Base-by-base conservation (phyloP, 2,797 vertebrate genomes). In the Eremophila alpestris region DNA sequence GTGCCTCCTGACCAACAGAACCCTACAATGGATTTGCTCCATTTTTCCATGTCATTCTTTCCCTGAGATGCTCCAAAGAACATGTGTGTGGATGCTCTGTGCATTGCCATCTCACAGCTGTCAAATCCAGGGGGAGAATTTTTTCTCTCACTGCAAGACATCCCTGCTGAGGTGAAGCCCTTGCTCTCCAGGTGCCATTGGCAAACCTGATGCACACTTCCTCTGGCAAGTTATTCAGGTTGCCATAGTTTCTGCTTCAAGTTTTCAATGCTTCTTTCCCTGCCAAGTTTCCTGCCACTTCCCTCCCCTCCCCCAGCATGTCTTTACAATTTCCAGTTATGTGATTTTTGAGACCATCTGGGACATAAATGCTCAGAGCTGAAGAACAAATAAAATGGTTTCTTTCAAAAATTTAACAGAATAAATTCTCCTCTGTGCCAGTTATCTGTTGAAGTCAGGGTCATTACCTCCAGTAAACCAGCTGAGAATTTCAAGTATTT, bases 291-390 rank as follows among this genome's bases (percentile, higher is more conserved):
- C 82, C 75, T 95, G 58, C 40, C 84, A 81, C 81, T 38, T 86
- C 55, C 41, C 60, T 59, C 27, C 64, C 82, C 59, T 34, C 18
- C 24, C 41, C 76, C 84, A 95, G 73, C 65, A 87, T n/a, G 71
- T 80, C 92, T 91, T 95, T 93, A 91, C 90, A 73, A 81, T 65
- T 89, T 91, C 67, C 74, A 95, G 83, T 90, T 91, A 91, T 75
- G 76, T 92, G 90, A 91, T 93, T 96, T 96, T 95, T 89, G 73
- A 95, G 69, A 95, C 89, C 88, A 95, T 92, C 87, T 95, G 89
- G 94, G 94, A 94, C 40, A 95, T 69, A 96, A 95, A 85, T 3
- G 58, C 62, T 94, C 75, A 75, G 93, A 89, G 51, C 16, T 74
- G 55, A 90, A 95, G 79, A 92, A 95, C 90, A 95, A 96, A 95